Evolutionary conservation across 2,797 vertebrate genomes (phyloP), one percentile per base, ranked within the genome.

Genomic region (Brachyrhaphis roseni): DNA sequence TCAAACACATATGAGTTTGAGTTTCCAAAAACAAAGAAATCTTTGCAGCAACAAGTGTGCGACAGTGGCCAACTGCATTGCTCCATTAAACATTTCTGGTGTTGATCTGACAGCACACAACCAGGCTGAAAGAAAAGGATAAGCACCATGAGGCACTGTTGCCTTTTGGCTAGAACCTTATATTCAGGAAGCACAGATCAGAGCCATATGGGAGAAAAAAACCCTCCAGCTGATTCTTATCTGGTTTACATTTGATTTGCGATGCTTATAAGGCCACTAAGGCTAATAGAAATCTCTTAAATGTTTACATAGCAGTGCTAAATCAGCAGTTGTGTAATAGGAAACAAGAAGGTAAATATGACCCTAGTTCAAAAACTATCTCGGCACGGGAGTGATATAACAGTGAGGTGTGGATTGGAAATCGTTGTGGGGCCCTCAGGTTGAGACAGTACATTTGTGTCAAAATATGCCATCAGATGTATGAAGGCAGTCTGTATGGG

Each of bases 161-260:
- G 31, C 76, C 76, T 81, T 90, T 83, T 78, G 83, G 53, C 51
- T 73, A 85, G 90, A 91, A 91, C 72, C 84, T 86, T 84, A 91
- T 87, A 90, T 89, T 87, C 91, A 95, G 95, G 92, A 95, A 95
- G 84, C 88, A 71, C 77, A 85, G 82, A 87, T 84, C 87, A 85
- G 72, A 93, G 88, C 87, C 86, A 82, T 76, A 73, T 84, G 84
- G 87, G 82, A 12, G 8, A 83, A 87, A 81, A 84, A 81, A 84
- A 68, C 74, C 70, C 87, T 88, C 84, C 78, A 78, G 76, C 84
- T 82, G 94, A 94, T 94, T 82, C 86, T 93, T 94, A 94, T 95
- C 93, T 91, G n/a, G 85, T 93, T 92, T 90, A 87, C 90, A 87
- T 93, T 94, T 94, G 90, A 93, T 91, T 91, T 90, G 87, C 80